phyloP scores from a whole-genome alignment of 2,888 invertebrate species.

The Drosophila pegasa region DNA sequence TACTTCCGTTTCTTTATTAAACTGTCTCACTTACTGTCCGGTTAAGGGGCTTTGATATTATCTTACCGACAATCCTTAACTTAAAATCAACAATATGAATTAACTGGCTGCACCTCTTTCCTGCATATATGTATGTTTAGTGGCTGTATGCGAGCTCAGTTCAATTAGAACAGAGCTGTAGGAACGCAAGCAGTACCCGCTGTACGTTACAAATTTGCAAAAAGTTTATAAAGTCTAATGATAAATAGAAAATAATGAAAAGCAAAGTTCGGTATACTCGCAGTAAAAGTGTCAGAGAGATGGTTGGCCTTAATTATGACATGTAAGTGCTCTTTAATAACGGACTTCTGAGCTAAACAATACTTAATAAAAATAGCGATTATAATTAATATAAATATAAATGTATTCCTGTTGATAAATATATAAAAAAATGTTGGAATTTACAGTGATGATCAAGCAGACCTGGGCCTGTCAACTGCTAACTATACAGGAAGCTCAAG shows the following conservation, averaged over 20 bases:
- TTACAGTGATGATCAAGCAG: conserved; percentile 89
- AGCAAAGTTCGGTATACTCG: conserved; percentile 82
- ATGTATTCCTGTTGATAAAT: background rate
- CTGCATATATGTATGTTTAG: conserved; percentile 32
- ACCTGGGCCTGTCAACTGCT: conserved; percentile 86
- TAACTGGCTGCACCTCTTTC: conserved; percentile 47
- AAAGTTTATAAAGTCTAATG: background rate
- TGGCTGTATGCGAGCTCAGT: conserved; percentile 48
- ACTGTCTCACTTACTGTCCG: conserved; percentile 33
- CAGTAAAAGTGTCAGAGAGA: conserved; percentile 83
- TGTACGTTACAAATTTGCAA: background rate
- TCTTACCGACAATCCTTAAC: conserved; percentile 39
- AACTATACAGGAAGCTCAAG: conserved; percentile 90
- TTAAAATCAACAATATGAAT: conserved; percentile 49
- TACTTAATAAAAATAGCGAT: too few relatives aligned
- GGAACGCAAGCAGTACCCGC: background rate
- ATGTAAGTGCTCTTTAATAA: conserved; percentile 74
- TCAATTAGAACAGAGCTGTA: conserved; percentile 48
- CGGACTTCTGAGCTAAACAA: background rate
- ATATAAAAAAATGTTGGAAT: background rate
- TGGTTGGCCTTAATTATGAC: conserved; percentile 76
- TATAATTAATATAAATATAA: background rate
- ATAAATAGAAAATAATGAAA: conserved; percentile 65
- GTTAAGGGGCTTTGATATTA: conserved; percentile 28
- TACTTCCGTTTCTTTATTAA: conserved; percentile 48